Evolutionary conservation across 2,113 vertebrate species (phyloP), one percentile per base, ranked within the genome.

Genomic region (Urocynchramus pylzowi): DNA sequence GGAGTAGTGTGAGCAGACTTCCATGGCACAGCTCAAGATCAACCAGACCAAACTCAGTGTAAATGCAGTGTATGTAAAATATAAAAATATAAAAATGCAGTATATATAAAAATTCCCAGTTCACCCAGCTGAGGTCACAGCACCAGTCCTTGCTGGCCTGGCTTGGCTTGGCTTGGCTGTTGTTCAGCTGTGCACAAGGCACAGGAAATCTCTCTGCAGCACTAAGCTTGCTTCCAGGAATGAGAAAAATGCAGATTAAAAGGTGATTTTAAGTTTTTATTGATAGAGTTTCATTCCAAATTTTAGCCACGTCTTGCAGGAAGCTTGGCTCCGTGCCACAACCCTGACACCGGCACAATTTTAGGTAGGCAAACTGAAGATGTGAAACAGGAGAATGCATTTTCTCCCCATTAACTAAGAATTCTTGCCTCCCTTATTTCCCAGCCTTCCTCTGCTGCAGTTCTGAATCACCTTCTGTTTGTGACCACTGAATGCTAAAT

Each of bases 401-500:
- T 84, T 82, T 49, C 69, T 60, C n/a, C 39, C 9, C 33, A 73
- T 64, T 75, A 90, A 37, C 59, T 76, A 86, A 50, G 83, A 56
- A 86, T 61, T 54, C 54, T 52, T 77, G 54, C 52, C 26, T 87
- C 60, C 80, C 64, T 92, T 71, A 89, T 94, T 96, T 89, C 90
- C 95, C 53, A 81, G 77, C 77, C 56, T 90, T 93, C 11, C 33
- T 35, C 80, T 60, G 73, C 85, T n/a, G 23, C 57, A 26, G 65
- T 12, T 79, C 84, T 93, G 92, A 84, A 90, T 93, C 91, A 91
- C 70, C 69, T 81, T 78, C 83, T 96, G 92, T 86, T 93, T 95
- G 90, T 92, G 93, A 78, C 92, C 80, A 35, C 73, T 84, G 96
- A 84, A 93, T 96, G 90, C 83, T 92, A 95, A 96, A 86, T 75